Evolutionary conservation across 2,797 vertebrate genomes (phyloP).

Genomic region (Xenentodon cancila): DNA sequence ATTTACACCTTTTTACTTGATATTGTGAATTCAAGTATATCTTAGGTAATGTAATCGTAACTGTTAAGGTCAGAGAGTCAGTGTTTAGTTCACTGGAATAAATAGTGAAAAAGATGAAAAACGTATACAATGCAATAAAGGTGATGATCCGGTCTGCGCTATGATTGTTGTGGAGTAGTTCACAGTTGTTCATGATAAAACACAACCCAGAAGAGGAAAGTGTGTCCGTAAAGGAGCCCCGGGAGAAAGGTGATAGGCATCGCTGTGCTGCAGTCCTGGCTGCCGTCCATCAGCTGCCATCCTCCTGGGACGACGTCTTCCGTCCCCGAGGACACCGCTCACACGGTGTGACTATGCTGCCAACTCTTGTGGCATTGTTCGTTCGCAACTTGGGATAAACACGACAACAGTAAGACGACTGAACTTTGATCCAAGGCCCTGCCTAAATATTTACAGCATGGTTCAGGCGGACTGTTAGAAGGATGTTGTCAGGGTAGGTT

Average conservation of each 20-base stretch:
- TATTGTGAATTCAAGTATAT: too few species aligned
- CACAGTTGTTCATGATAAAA: slow-evolving; percentile 8
- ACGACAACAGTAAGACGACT: not conserved
- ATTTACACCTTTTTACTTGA: too few species aligned
- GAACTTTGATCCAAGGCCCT: too few species aligned
- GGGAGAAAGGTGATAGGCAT: slow-evolving; percentile 57
- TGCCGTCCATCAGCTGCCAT: slow-evolving; percentile 48
- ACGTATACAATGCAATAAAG: not conserved
- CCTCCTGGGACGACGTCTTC: slow-evolving; percentile 33
- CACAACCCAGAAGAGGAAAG: slow-evolving; percentile 2
- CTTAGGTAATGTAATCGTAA: too few species aligned
- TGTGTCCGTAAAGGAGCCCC: slow-evolving; percentile 44
- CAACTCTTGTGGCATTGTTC: slow-evolving; percentile 21
- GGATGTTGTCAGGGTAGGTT: too few species aligned
- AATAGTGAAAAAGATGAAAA: not conserved
- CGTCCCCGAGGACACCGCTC: slow-evolving; percentile 10
- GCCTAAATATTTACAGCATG: too few species aligned
- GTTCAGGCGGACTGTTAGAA: too few species aligned
- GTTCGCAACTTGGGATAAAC: slow-evolving; percentile 20
- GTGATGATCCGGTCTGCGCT: not conserved
- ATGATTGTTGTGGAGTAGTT: not conserved
- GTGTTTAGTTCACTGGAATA: too few species aligned
- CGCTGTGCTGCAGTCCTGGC: slow-evolving; percentile 36
- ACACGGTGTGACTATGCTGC: not conserved
- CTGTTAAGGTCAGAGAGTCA: too few species aligned